Conservation (phyloP, 2,888 invertebrate species). For the Idaea biselata region DNA sequence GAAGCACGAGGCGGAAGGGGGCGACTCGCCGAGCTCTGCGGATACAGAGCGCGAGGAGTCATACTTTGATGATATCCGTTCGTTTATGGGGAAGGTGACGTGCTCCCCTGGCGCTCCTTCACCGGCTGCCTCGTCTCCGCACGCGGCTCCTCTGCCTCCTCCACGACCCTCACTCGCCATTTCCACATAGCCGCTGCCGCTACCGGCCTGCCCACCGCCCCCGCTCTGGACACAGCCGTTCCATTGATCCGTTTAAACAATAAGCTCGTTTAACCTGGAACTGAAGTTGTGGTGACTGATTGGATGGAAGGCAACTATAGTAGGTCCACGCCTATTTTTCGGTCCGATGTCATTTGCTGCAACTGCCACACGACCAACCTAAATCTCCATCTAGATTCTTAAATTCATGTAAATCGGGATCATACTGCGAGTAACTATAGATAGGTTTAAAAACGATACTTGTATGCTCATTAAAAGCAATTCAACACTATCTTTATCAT, state of each 20-base stretch:
- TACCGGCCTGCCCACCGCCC: conserved; percentile 56
- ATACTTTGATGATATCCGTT: conserved; percentile 93
- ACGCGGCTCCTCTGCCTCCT: conserved; percentile 57
- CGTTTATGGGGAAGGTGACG: conserved; percentile 93
- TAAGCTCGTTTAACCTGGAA: not conserved
- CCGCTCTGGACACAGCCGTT: conserved; percentile 64
- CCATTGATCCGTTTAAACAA: conserved; percentile 44
- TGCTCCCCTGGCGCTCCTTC: conserved; percentile 77
- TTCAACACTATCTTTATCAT: not conserved
- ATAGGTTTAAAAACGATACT: not conserved
- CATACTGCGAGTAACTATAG: conserved; percentile 6
- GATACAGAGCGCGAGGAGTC: conserved; percentile 91
- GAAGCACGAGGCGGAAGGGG: conserved; percentile 96
- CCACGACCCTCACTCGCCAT: conserved; percentile 63
- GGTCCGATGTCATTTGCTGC: not conserved
- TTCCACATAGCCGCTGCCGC: conserved; percentile 67
- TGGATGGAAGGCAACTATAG: not conserved
- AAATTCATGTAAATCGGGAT: not conserved
- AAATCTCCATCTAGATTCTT: not conserved
- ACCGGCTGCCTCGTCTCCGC: conserved; percentile 64
- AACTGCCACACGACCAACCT: not conserved
- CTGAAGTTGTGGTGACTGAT: not conserved
- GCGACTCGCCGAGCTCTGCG: conserved; percentile 91
- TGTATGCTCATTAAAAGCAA: not conserved
- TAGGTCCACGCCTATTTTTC: not conserved